Base-by-base conservation (phyloP, 2,797 vertebrate genomes). In the Chiloscyllium punctatum region DNA sequence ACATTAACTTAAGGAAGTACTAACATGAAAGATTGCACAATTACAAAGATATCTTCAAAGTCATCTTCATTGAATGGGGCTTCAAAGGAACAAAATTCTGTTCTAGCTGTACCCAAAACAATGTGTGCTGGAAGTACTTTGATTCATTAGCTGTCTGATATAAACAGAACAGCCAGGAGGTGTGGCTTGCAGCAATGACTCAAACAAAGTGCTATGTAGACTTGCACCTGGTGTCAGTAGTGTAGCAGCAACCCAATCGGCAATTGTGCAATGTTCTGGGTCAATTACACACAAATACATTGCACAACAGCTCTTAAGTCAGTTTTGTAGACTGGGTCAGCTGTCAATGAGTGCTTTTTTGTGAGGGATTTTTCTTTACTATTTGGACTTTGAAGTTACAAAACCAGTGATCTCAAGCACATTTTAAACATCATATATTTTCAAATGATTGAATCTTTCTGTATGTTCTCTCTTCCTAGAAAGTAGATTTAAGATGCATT, bases 41-140 rank as follows among this genome's bases (percentile, higher is more conserved):
- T 95, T 5, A 53, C 15, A 95, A 77, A 33, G 27, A 53, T 74
- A 74, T 42, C 71, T 94, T 94, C 69, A 94, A 94, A 74, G 42
- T 95, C 48, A 94, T 77, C 21, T 7, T 94, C 94, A 69, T 53
- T 77, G 94, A 95, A 77, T 77, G 27, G 53, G 71, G 71, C 69
- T 74, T 95, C 69, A 74, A 77, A 94, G 42, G 30, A 94, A 74
- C 68, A 94, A 74, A 72, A 74, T 77, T 95, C 51, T 72, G 69
- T 95, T 95, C 25, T 95, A 51, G 42, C 71, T 57, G n/a, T 72
- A 95, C 48, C 94, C 94, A 77, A 53, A 95, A 95, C 68, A 95
- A 51, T 95, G 94, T 92, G 37, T 2, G 48, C 4, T 77, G 4
- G 16, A 95, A 95, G 25, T 77, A 77, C 94, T 74, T 72, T 95